A percentile compares a stretch with the other conserved stretches of the same genome.
phyloP scores from a whole-genome alignment of 2,888 invertebrate species.

The Zhuqinia jingwanae region DNA sequence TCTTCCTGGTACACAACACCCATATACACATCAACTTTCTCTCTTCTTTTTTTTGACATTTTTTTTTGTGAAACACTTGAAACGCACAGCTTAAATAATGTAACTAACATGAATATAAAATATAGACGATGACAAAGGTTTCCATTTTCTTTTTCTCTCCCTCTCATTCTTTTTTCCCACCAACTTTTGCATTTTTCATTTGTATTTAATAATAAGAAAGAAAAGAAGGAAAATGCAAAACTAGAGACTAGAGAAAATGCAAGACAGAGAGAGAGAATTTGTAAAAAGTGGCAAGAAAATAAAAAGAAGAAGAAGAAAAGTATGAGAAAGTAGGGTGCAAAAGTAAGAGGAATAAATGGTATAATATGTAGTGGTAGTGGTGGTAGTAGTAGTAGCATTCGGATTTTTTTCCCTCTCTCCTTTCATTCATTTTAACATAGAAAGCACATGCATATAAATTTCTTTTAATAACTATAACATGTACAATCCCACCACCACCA shows the following conservation, averaged over 20 bases:
- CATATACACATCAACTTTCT: background rate
- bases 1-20: conserved; percentile 4
- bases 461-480: conserved; percentile 31
- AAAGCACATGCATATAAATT: conserved; percentile 48
- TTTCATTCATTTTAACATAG: conserved; percentile 17
- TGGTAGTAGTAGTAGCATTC: background rate
- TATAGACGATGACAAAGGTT: conserved; percentile 48
- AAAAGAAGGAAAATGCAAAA: background rate
- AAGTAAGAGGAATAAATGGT: background rate
- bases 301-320: conserved; percentile 1
- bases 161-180: background rate
- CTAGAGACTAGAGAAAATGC: background rate
- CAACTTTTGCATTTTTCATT: conserved; percentile 67
- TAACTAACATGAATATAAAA: conserved; percentile 48
- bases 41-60: conserved; percentile 19
- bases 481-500: background rate
- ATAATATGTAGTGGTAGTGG: background rate
- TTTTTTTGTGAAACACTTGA: conserved; percentile 50
- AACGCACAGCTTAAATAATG: conserved; percentile 32
- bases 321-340: background rate
- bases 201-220: conserved; percentile 50
- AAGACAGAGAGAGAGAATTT: background rate
- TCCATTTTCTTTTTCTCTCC: conserved; percentile 38
- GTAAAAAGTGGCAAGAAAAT: conserved; percentile 29
- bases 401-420: conserved; percentile 22